Base-by-base conservation (phyloP, 2,888 invertebrate genomes). In the Lordiphosa fenestrarum region DNA sequence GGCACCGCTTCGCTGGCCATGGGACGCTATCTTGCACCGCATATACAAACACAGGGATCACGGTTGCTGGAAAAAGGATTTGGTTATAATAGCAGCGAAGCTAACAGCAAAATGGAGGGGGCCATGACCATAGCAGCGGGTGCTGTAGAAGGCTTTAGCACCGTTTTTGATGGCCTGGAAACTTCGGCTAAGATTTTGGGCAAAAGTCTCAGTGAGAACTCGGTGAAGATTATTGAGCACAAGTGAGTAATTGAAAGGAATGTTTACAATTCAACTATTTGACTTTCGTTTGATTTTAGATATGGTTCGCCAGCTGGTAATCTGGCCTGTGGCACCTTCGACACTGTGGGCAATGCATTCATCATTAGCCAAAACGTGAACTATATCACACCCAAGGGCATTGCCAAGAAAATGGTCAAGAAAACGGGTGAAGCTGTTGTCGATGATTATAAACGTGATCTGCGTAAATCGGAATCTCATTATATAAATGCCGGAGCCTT, bases 141-240 rank as follows among this genome's bases (percentile, higher is more conserved):
- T n/a, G 93, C 94, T 13, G 91, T 94, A 0, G 92, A 93, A 87
- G 94, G 94, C 1, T 92, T 94, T 74, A 91, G 92, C 0, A 94
- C 94, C 0, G 91, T 95, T 9, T 94, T 94, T 85, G 90, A 92
- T 73, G 93, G 94, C 2, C 88, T 95, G 37, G 95, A 95, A 80
- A 90, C 91, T 46, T 94, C 95, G 0, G 94, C 94, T 1, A 91
- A 91, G 55, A 92, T 92, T 46, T 87, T 95, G 48, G 94, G 93
- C 6, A 88, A 84, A 35, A 92, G 90, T 81, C 86, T 95, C 21
- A 92, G 94, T 48, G 90, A 93, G 69, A 94, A 95, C 87, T 95
- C 95, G 0, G 94, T 95, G 0, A 91, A 92, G 80, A 91, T 95
- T 53, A 94, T 95, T 38, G 90, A 93, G 72, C 92, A 95, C 84